Base-by-base conservation (phyloP, 2,888 invertebrate species). In the Drosophila pegasa region DNA sequence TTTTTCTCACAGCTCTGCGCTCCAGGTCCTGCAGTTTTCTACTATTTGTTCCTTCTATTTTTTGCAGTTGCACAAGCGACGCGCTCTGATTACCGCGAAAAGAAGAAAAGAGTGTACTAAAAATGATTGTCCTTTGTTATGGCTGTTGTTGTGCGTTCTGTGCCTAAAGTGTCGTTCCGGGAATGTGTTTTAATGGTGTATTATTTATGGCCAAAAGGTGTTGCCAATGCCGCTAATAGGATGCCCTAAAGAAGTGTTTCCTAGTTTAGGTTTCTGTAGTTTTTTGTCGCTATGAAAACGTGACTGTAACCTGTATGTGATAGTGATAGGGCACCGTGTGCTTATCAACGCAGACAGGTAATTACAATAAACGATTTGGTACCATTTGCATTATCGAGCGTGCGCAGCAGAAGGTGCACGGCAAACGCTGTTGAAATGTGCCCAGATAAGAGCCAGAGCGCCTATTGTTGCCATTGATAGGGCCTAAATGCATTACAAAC, bases 141-240 rank as follows among this genome's bases (percentile, higher is more conserved):
- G 12, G 45, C 7, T 47, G 14, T 10, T 37, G 27, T 57, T 71
- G 62, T 57, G 16, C 25, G 43, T 31, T 25, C 9, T 45, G n/a
- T 9, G 25, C 16, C 47, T 37, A 62, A 73, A 56, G 71, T 78
- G 78, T 59, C 52, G 59, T 77, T 86, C 83, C 58, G 12, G 69
- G 86, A 82, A 86, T 54, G 12, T 1, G 12, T 47, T 57, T 61
- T 50, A 63, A 58, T 62, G 68, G 37, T 52, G 55, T 27, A 27
- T 73, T 68, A 80, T 83, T 86, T 80, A 86, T 83, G 78, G 63
- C 43, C 50, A 18, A 71, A 81, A 84, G 87, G 83, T 87, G 85
- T 84, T 75, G 69, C 71, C 62, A 48, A 29, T 27, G 52, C 43
- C 54, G 35, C 68, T 60, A 76, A 76, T 62, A 25, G 43, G 7